Conservation (phyloP, 2,888 invertebrate species). For the Euproctis similis region DNA sequence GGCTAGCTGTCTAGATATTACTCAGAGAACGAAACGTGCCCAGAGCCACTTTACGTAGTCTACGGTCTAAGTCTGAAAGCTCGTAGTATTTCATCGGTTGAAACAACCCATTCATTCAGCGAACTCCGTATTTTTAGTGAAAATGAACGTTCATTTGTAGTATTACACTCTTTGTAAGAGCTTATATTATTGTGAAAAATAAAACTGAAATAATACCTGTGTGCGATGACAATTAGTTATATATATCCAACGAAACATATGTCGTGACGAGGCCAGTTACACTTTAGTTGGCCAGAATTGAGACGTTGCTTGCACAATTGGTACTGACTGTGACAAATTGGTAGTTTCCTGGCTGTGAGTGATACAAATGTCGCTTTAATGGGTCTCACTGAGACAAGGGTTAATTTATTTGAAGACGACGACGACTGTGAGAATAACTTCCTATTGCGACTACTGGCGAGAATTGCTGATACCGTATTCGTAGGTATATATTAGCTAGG, state of each 20-base stretch:
- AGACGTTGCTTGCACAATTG: constrained; percentile 45
- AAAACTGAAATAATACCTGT: no score
- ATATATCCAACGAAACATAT: constrained; percentile 1
- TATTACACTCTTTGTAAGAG: no score
- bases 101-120: no score
- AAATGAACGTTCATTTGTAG: no score
- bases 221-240: no score
- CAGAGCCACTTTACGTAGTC: no score
- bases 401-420: constrained; percentile 51
- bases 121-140: no score
- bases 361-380: constrained; percentile 53
- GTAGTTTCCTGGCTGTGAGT: constrained; percentile 56
- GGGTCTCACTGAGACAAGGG: constrained; percentile 45
- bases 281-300: constrained; percentile 20
- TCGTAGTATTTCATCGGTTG: no score
- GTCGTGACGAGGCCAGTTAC: constrained; percentile 4
- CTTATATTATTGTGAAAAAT: no score
- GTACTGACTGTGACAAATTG: constrained; percentile 51
- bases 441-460: constrained; percentile 23
- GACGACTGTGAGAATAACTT: constrained; percentile 30
- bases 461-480: constrained; percentile 21
- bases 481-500: constrained; percentile 15
- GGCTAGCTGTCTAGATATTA: no score
- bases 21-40: no score
- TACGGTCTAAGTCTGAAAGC: no score